A percentile compares a stretch with the other conserved stretches of the same genome.
These are phyloP conservation scores for Brachyrhaphis roseni DNA, from an alignment of 2,797 vertebrate genomes.

Conservation along the genomic window DNA sequence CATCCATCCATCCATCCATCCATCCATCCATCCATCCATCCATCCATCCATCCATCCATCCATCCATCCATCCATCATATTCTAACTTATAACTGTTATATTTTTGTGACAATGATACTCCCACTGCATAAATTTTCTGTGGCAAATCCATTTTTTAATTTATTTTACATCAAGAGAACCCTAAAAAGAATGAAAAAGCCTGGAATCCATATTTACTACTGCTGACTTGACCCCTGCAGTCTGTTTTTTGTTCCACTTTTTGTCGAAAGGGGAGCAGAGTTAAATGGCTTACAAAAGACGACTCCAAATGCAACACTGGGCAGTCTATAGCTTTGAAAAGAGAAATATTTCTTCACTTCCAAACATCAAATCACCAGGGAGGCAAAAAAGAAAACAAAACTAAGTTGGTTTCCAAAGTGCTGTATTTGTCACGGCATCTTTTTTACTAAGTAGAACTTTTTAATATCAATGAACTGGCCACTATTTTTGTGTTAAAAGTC, in stretches of 20 bases:
- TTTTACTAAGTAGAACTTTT: not conserved
- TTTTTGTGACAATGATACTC: not conserved
- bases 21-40: not conserved
- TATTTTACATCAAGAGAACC: not conserved
- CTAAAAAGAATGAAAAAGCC: not conserved
- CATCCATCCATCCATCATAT: not conserved
- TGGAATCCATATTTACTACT: not conserved
- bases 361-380: not conserved
- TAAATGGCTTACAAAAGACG: slow-evolving; percentile 2
- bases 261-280: not conserved
- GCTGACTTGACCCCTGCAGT: not conserved
- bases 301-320: not conserved
- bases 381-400: not conserved
- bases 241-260: not conserved
- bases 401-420: not conserved
- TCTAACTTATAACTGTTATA: not conserved
- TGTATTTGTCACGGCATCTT: not conserved
- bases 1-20: not conserved
- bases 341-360: not conserved
- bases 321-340: not conserved
- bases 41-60: not conserved
- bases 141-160: not conserved
- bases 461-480: not conserved
- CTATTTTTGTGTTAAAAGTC: slow-evolving; percentile 1
- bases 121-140: not conserved